Conservation (phyloP, 2,888 invertebrate species). For the Drosophila setosimentum region DNA sequence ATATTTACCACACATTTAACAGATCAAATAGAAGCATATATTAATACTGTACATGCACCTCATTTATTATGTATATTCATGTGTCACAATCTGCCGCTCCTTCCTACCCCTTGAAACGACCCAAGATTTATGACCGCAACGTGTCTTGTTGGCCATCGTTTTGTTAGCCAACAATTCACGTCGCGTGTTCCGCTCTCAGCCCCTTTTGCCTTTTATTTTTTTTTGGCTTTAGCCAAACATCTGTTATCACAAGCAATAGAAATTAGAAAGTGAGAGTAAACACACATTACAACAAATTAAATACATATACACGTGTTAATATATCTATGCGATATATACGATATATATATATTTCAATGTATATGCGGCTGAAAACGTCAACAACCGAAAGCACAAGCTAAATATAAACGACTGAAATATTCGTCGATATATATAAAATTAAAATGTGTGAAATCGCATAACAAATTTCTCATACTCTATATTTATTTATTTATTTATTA, state of each 20-base stretch:
- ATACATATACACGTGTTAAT: conserved; percentile 10
- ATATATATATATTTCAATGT: neutral
- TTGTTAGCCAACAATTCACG: conserved; percentile 30
- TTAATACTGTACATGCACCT: conserved; percentile 5
- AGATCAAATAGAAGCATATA: conserved; percentile 27
- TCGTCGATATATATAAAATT: conserved; percentile 8
- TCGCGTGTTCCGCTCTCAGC: conserved; percentile 43
- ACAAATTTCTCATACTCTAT: neutral
- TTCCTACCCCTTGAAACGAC: conserved; percentile 35
- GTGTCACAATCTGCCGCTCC: conserved; percentile 38
- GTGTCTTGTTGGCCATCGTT: conserved; percentile 35
- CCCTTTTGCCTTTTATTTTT: neutral
- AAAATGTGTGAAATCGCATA: neutral
- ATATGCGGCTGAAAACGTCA: conserved; percentile 9
- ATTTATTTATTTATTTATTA: too few relatives aligned
- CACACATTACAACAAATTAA: conserved; percentile 34
- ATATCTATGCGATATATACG: neutral
- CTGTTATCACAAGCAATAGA: conserved; percentile 50
- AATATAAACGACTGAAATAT: conserved; percentile 51
- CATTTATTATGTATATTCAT: conserved; percentile 31
- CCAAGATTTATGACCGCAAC: conserved; percentile 71
- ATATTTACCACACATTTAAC: conserved; percentile 17
- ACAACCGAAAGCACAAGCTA: conserved; percentile 34
- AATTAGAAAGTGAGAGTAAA: conserved; percentile 52
- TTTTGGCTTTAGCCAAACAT: conserved; percentile 28